A percentile compares a stretch with the other conserved stretches of the same genome.
Conservation (phyloP, 2,888 invertebrate species). For the Sericinus montela region DNA sequence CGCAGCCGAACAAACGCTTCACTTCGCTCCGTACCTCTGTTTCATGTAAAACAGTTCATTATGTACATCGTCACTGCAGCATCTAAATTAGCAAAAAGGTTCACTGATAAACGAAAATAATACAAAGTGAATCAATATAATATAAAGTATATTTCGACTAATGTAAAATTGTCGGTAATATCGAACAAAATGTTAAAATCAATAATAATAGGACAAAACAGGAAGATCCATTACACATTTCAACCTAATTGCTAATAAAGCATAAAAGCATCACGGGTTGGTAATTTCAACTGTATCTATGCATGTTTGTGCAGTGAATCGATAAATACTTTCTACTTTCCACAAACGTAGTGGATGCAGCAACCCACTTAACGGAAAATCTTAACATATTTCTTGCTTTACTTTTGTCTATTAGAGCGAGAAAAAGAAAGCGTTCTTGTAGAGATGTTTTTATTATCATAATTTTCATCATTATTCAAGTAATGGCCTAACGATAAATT, state of each 20-base stretch:
- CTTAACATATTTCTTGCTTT: slow-evolving; percentile 67
- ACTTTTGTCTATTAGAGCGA: slow-evolving; percentile 67
- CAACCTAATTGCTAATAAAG: slow-evolving; percentile 42
- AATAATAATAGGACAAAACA: no score
- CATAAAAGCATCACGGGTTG: slow-evolving; percentile 48
- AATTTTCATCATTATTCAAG: no score
- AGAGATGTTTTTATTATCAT: slow-evolving; percentile 39
- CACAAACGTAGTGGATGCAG: slow-evolving; percentile 52
- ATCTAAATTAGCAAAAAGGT: slow-evolving; percentile 9
- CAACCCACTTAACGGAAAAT: slow-evolving; percentile 68
- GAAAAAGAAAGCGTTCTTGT: slow-evolving; percentile 69
- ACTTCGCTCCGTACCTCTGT: slow-evolving; percentile 39
- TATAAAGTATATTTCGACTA: background rate
- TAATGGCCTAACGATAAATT: no score
- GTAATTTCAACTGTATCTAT: slow-evolving; percentile 42
- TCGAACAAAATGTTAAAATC: background rate
- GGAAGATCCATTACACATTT: slow-evolving; percentile 3
- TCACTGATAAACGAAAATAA: background rate
- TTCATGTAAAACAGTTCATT: slow-evolving; percentile 31
- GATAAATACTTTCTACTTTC: slow-evolving; percentile 77
- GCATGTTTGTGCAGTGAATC: slow-evolving; percentile 75
- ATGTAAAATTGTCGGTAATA: background rate
- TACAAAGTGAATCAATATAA: no score
- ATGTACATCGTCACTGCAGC: slow-evolving; percentile 20
- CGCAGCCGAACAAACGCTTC: slow-evolving; percentile 63